A percentile compares a stretch with the other conserved stretches of the same genome.
phyloP scores from a whole-genome alignment of 2,113 vertebrate genomes.

The Vicugna pacos region DNA sequence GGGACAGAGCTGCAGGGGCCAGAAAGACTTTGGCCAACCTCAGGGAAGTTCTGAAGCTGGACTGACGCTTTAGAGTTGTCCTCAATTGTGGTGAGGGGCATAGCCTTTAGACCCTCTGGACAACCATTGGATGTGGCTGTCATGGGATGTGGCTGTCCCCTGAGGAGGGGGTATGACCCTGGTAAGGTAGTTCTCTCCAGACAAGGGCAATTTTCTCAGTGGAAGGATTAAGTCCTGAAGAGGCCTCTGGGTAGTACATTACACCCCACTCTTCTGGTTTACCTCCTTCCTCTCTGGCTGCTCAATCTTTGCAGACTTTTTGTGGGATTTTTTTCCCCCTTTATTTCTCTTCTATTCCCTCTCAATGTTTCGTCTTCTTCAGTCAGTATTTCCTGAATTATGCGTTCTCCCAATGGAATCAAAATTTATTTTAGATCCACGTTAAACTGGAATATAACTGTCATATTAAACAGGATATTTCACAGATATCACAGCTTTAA shows the following conservation, averaged over 20 bases:
- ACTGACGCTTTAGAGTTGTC: neutral
- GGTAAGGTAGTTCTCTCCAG: neutral
- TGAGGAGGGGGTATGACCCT: neutral
- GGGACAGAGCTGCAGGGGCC: neutral
- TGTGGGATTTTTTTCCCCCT: neutral
- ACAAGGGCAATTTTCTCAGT: neutral
- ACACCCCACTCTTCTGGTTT: neutral
- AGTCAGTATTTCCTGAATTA: neutral
- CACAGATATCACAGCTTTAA: neutral
- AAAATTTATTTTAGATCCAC: neutral
- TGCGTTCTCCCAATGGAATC: neutral
- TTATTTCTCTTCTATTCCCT: neutral
- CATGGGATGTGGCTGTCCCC: neutral
- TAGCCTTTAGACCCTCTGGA: neutral
- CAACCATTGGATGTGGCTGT: neutral
- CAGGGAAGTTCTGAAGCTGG: neutral
- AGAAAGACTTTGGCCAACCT: neutral
- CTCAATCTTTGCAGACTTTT: neutral
- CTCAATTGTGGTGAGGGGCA: neutral
- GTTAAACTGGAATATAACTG: conserved; percentile 7
- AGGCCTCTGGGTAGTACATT: too few relatives aligned
- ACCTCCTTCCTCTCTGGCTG: neutral
- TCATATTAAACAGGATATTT: neutral
- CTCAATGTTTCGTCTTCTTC: neutral
- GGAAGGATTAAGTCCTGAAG: neutral